Evolutionary conservation across 2,888 invertebrate species (phyloP).

Genomic region (Bedellia somnulentella): DNA sequence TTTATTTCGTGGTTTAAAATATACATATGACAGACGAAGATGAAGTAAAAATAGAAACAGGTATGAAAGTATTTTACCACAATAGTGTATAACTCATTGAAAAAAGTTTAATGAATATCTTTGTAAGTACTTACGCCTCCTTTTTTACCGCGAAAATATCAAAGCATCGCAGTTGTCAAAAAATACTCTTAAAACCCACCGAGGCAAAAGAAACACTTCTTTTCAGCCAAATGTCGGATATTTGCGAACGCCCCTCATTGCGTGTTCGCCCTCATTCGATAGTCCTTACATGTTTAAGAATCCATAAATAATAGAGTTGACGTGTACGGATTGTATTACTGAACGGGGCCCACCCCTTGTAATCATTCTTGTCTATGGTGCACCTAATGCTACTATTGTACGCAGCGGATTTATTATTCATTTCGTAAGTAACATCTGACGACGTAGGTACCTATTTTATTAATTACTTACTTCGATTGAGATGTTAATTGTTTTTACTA

Average conservation of each 20-base stretch:
- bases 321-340: conserved; percentile 50
- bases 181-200: conserved; percentile 24
- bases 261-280: conserved; percentile 19
- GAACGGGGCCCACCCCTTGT: conserved; percentile 19
- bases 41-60: no score
- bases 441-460: no score
- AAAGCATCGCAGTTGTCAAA: conserved; percentile 8
- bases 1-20: no score
- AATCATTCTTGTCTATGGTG: conserved; percentile 43
- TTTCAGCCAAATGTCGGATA: conserved; percentile 49
- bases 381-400: conserved; percentile 54
- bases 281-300: conserved; percentile 59
- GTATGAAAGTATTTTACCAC: no score
- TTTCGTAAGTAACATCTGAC: conserved; percentile 48
- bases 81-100: no score
- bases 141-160: conserved; percentile 2
- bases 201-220: conserved; percentile 50
- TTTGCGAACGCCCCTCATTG: conserved; percentile 13
- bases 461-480: no score
- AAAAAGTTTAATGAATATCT: no score
- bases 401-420: conserved; percentile 56
- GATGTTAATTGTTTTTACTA: no score
- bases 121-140: no score
- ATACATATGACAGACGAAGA: no score
- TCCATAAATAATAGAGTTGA: conserved; percentile 62